Base-by-base conservation (phyloP, 2,113 vertebrate genomes). In the Oryzias curvinotus region DNA sequence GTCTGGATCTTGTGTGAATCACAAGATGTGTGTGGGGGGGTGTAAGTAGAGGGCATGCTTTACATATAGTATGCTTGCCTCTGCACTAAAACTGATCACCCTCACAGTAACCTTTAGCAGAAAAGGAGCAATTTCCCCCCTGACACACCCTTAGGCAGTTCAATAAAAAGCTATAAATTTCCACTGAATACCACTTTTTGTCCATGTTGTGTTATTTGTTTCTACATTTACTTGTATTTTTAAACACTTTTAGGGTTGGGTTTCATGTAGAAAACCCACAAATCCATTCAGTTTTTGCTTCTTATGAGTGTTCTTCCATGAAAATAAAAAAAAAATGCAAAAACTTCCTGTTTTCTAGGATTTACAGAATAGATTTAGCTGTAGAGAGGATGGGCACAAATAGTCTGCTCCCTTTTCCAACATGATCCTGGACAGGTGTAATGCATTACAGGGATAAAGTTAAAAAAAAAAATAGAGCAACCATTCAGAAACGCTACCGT, bases 1-100 rank as follows among this genome's bases (percentile, higher is more conserved):
- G 79, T 62, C 75, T 59, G 74, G 80, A 71, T 85, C 73, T 62
- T 67, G 70, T 83, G 82, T 74, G 78, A 84, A 84, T 88, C 73
- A 83, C 71, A 80, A 73, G 71, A 41, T 58, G 36, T 51, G 54
- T 62, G 65, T 54, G 48, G 57, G 54, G 55, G 62, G 57, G 73
- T 52, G 10, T 6, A 25, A 57, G 54, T 23, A 28, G 26, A 77
- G 68, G 75, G 65, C 74, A 68, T 44, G 64, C 69, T 82, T 62
- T 83, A 83, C 85, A 87, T 85, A 53, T 28, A 63, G 14, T 4
- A 64, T 79, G 85, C 81, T 85, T 71, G 75, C 62, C 64, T 85
- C 58, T 77, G 78, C 83, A 85, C 72, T 78, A 85, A 63, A 63
- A 80, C 74, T 30, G 62, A 73, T 78, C 69, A 49, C 47, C 76